Percentiles rank a stretch among this genome's conserved stretches.
These are phyloP conservation scores for Uromys caudimaculatus DNA, from an alignment of 2,797 vertebrate genomes.

Conservation along the genomic window DNA sequence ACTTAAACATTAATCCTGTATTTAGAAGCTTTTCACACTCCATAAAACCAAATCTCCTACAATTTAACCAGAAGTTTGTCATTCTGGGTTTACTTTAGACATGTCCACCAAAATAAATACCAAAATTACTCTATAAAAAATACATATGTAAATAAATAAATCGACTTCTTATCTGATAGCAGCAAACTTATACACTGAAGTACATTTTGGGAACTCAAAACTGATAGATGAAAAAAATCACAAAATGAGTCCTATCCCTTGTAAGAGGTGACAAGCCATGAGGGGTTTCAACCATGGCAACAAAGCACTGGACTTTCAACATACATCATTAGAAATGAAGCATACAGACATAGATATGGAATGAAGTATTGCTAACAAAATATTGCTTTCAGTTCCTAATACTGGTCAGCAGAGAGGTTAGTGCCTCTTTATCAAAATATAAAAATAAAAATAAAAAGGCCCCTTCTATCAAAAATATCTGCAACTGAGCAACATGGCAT, in stretches of 20 bases:
- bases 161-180: slow-evolving; percentile 7
- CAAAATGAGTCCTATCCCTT: slow-evolving; percentile 63
- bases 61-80: neutral
- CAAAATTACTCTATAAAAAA: neutral
- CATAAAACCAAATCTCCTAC: slow-evolving; percentile 65
- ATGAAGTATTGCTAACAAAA: neutral
- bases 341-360: neutral
- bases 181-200: slow-evolving; percentile 66
- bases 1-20: slow-evolving; percentile 57
- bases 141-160: slow-evolving; percentile 47
- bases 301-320: slow-evolving; percentile 24
- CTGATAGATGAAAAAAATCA: slow-evolving; percentile 29
- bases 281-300: slow-evolving; percentile 46
- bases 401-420: neutral
- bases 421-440: neutral
- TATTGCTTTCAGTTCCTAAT: neutral
- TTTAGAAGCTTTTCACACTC: slow-evolving; percentile 63
- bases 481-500: neutral
- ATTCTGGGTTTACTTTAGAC: neutral
- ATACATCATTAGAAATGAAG: neutral
- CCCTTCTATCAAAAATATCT: neutral
- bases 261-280: slow-evolving; percentile 60
- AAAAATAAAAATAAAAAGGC: neutral
- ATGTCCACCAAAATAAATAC: neutral
- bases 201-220: slow-evolving; percentile 64